Evolutionary conservation across 2,888 invertebrate species (phyloP), one percentile per base, ranked within the genome.

Genomic region (Monochamus alternatus): DNA sequence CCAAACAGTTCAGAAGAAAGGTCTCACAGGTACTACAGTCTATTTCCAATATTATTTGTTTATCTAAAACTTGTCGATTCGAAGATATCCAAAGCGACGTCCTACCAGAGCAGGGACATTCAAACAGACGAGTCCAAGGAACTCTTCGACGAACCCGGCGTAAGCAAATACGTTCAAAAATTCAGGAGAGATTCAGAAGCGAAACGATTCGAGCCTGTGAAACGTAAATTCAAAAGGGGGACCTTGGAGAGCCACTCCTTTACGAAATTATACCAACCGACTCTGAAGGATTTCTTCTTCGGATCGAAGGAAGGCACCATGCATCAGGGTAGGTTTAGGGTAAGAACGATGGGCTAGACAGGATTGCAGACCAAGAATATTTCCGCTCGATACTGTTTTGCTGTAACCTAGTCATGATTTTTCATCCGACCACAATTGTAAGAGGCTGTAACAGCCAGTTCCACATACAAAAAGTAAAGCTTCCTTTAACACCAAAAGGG

Each of bases 231-330:
- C 67, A 85, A 85, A 74, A 82, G 85, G 14, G 89, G 89, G 9
- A 88, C 89, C 0, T 77, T 89, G 14, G 87, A 88, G 76, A 89
- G 87, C 75, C 89, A 89, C 73, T 89, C 89, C 0, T 88, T 87
- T 69, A 89, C 89, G 4, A 86, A 86, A 66, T 74, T 89, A 14
- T 82, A 84, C n/a, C 88, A 89, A 68, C 82, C 82, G 7, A 83
- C 83, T 0, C 74, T 88, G 31, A 86, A 86, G 63, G 85, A 88
- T 12, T 89, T 89, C 78, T 87, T 86, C 66, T 89, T 86, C 75
- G 88, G 88, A 9, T 84, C 86, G 3, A 85, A 84, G 66, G 74
- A 82, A 43, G 89, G 88, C 4, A 86, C 86, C 2, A 85, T 88
- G 75, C 87, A 89, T 79, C 87, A 88, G 84, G 85, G 87, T 85